phyloP scores from a whole-genome alignment of 2,797 vertebrate species.

The Pogonophryne albipinna region DNA sequence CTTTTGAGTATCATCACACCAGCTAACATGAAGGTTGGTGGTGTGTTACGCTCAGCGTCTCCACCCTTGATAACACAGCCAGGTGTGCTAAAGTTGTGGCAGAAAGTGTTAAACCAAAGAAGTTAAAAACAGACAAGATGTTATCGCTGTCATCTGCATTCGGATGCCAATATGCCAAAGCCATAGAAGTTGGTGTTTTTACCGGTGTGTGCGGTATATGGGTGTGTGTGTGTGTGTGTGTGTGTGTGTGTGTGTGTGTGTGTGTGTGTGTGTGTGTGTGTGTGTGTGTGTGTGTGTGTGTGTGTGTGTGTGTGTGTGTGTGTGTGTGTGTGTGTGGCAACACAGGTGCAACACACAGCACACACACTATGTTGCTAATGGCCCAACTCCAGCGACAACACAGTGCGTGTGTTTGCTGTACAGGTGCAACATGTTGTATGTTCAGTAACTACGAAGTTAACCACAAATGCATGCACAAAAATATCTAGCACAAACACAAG shows the following conservation, averaged over 20 bases:
- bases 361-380: constrained; percentile 54
- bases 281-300: constrained; percentile 46
- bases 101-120: constrained; percentile 71
- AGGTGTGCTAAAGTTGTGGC: constrained; percentile 76
- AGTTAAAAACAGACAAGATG: constrained; percentile 73
- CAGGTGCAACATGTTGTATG: constrained; percentile 76
- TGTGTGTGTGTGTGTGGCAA: constrained; percentile 64
- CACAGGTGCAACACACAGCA: constrained; percentile 70
- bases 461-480: constrained; percentile 75
- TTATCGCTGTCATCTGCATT: constrained; percentile 76
- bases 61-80: constrained; percentile 49
- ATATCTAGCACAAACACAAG: constrained; percentile 79
- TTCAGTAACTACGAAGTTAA: constrained; percentile 56
- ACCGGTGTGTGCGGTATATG: constrained; percentile 10
- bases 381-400: constrained; percentile 53
- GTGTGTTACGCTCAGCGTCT: constrained; percentile 31
- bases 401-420: constrained; percentile 44
- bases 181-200: constrained; percentile 36
- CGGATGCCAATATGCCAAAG: constrained; percentile 59
- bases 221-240: constrained; percentile 46
- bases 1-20: constrained; percentile 38
- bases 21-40: constrained; percentile 33
- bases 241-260: constrained; percentile 58
- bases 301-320: constrained; percentile 58
- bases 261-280: constrained; percentile 65